Evolutionary conservation across 1,140 invertebrate genomes (phyloP), one percentile per base, ranked within the genome.

Genomic region (Tetramorium alpestre): DNA sequence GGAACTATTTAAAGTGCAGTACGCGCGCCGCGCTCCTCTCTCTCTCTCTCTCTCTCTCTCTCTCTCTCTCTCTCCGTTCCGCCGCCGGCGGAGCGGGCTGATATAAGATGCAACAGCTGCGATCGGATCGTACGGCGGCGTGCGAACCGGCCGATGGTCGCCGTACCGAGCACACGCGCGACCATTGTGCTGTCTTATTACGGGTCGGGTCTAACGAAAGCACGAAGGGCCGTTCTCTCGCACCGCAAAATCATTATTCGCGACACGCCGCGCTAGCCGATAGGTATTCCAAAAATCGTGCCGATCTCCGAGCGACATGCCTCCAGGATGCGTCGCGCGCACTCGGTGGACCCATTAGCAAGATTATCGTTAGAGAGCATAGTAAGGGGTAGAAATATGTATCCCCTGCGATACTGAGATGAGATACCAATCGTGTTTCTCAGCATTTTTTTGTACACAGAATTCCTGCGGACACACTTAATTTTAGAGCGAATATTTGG

Each of bases 21-120:
- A 44, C 28, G 41, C 44, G n/a, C 38, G 18, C 54, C 7, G 75
- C 60, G 56, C 49, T 51, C 49, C 49, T 3, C 16, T 64, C 60
- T 16, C 60, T 38, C 33, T 13, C 2, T 4, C 41, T 18, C 8
- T 22, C 38, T 11, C 64, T 8, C 18, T 47, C 3, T 22, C 13
- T 3, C 16, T 64, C 28, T 16, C 60, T 65, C 18, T 13, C 2
- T 4, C 65, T 38, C 18, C 72, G 70, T 25, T 76, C 70, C 18
- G 76, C 67, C 41, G 77, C 60, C 62, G 44, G 62, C 75, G 41
- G 47, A 56, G 51, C 77, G 62, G 72, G 77, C 87, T 90, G 87
- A 91, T 91, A 80, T 91, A 91, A 82, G 87, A 91, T 75, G 89
- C 89, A 90, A 89, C 90, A 90, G 90, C 90, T 90, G 89, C 80